Conservation (phyloP, 2,797 vertebrate genomes). For the Sebastes oblongus region DNA sequence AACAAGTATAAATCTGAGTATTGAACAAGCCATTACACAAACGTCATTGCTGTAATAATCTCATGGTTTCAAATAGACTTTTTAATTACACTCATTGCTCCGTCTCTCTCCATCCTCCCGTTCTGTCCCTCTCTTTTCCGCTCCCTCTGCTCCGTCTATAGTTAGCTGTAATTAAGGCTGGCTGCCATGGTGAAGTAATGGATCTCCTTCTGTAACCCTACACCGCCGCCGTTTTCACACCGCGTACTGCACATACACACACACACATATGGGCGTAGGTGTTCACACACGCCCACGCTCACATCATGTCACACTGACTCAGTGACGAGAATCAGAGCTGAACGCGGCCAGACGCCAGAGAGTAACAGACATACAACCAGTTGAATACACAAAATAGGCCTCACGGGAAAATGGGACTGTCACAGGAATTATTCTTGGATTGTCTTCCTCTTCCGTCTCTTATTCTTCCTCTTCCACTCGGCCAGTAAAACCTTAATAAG, state of each 20-base stretch:
- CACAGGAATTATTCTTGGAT: not conserved
- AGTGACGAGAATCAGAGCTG: conserved; percentile 36
- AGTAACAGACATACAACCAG: conserved; percentile 28
- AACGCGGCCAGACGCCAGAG: not conserved
- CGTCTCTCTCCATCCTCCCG: conserved; percentile 33
- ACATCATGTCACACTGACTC: conserved; percentile 9
- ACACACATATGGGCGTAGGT: conserved; percentile 42
- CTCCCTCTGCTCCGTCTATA: conserved; percentile 63
- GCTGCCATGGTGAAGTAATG: conserved; percentile 71
- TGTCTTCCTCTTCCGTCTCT: not conserved
- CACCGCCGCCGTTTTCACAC: conserved; percentile 53
- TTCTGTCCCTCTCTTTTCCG: conserved; percentile 9
- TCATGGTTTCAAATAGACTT: conserved; percentile 69
- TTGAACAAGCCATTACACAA: conserved; percentile 37
- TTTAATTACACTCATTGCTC: conserved; percentile 74
- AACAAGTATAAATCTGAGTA: conserved; percentile 9
- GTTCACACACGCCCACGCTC: conserved; percentile 37
- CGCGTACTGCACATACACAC: not conserved
- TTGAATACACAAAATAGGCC: conserved; percentile 19
- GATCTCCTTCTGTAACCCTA: conserved; percentile 67
- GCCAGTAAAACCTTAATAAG: conserved; percentile 22
- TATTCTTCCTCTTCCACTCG: not conserved
- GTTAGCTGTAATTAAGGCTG: conserved; percentile 79
- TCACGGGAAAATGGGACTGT: not conserved
- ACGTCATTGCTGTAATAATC: conserved; percentile 52